These are phyloP conservation scores for Ophraella communa DNA, from an alignment of 2,888 invertebrate genomes.

Conservation along the genomic window DNA sequence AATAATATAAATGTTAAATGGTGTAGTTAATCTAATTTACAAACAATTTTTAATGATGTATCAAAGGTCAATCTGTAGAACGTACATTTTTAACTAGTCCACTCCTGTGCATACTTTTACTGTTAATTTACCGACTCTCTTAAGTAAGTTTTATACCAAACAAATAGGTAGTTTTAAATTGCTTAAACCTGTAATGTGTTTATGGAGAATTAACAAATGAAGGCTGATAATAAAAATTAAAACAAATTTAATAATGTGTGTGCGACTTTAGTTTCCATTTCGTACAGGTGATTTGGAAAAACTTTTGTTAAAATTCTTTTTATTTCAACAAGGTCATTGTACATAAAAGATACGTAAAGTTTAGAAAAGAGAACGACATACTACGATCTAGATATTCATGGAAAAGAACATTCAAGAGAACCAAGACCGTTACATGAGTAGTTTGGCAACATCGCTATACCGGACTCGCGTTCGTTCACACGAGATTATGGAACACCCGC, in stretches of 20 bases:
- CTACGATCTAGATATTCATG: conserved; percentile 55
- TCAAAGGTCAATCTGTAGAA: background rate
- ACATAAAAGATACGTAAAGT: conserved; percentile 49
- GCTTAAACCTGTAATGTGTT: background rate
- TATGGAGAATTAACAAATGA: background rate
- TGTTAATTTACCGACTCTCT: background rate
- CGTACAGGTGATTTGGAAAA: conserved; percentile 26
- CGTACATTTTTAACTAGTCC: background rate
- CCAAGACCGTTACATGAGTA: conserved; percentile 54
- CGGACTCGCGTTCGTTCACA: conserved; percentile 58
- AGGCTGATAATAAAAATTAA: background rate
- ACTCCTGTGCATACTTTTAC: background rate
- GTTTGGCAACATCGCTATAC: conserved; percentile 53
- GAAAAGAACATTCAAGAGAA: conserved; percentile 50
- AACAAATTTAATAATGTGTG: background rate
- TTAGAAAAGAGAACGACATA: conserved; percentile 49
- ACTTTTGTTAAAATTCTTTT: conserved; percentile 14
- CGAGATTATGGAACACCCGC: conserved; percentile 54
- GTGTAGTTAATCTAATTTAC: background rate
- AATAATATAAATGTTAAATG: background rate
- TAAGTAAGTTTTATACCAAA: background rate
- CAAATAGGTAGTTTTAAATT: too few relatives aligned
- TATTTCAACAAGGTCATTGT: conserved; percentile 48
- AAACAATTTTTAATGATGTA: background rate
- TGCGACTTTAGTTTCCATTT: background rate